Base-by-base conservation (phyloP, 2,888 invertebrate species). In the Hirudinaria manillensis region DNA sequence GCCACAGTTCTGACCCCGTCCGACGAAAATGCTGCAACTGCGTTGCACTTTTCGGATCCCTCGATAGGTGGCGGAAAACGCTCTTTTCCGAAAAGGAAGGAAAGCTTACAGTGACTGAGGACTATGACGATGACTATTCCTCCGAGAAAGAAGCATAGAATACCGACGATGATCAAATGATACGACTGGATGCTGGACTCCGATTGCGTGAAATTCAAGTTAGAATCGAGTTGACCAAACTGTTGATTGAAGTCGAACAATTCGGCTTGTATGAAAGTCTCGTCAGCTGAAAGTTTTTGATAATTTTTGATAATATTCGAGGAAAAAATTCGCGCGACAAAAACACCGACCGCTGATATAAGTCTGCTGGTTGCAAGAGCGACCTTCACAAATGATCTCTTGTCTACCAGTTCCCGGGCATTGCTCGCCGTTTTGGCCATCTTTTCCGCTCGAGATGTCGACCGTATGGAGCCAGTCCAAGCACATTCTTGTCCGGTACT, bases 71-170 rank as follows among this genome's bases (percentile, higher is more conserved):
- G n/a, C 13, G 36, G 32, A 1, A 32, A 68, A 24, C 68, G 68
- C 36, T 68, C 68, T 36, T 32, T 32, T 32, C 32, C 34, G 21
- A 68, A 68, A 13, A 68, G 36, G 32, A 68, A 34, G 6, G 70
- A 70, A n/a, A 45, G 70, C 19, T 24, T n/a, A 21, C 45, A 70
- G 10, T 45, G 38, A n/a, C 27, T 70, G 70, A 70, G 38, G 70
- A 70, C 21, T 21, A 70, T n/a, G 70, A 45, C 24, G 70, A 70
- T 51, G 70, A 70, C 27, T 34, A 70, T 70, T 34, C 27, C 51
- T 34, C 38, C 51, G 6, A 70, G 38, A 13, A 70, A 45, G 70
- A 70, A 45, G 70, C 38, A 45, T 7, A 70, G 32, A 45, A 70
- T 29, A 21, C 38, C 51, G 70, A 70, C 51, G 36, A 70, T 13